Base-by-base conservation (phyloP, 2,113 vertebrate species). In the Empidonax alnorum region DNA sequence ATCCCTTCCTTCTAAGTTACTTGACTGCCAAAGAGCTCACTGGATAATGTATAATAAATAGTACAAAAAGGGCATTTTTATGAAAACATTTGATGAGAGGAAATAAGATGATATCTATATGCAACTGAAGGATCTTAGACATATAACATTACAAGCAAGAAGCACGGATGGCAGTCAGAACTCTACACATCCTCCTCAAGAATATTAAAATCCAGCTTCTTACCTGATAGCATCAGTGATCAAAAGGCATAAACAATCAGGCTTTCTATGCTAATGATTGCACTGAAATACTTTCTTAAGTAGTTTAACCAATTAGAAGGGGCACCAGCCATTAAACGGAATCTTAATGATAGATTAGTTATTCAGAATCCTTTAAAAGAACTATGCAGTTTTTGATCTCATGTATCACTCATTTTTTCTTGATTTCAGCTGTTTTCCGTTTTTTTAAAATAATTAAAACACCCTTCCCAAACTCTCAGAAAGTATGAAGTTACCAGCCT, bases 231-330 rank as follows among this genome's bases (percentile, higher is more conserved):
- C 78, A 94, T 96, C 86, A 95, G 1, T 93, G 94, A 96, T 97
- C 96, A 97, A 97, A 97, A 97, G 94, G 44, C 65, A 94, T 76
- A 95, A 95, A 97, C 95, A 97, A 93, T 96, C 75, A 84, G 89
- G 66, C 96, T 95, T 96, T 97, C 84, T 97, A 95, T 84, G 90
- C 37, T 96, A 97, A 97, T 87, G 47, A 91, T 50, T 77, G n/a
- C 69, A 62, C 79, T 91, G 94, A 92, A 96, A 90, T 96, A 87
- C 75, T 92, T 96, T 68, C 63, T 85, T 66, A 79, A 89, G 89
- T 74, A 95, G 72, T 93, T 96, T 80, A 78, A 84, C 79, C 77
- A 97, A 93, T 96, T 94, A 97, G 77, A 94, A 91, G 77, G 77
- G 81, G 44, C 87, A 92, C 44, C 47, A 89, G 56, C 59, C 89